Percentiles rank a stretch among this genome's conserved stretches.
phyloP scores from a whole-genome alignment of 2,113 vertebrate species.

The Pseudopipra pipra region DNA sequence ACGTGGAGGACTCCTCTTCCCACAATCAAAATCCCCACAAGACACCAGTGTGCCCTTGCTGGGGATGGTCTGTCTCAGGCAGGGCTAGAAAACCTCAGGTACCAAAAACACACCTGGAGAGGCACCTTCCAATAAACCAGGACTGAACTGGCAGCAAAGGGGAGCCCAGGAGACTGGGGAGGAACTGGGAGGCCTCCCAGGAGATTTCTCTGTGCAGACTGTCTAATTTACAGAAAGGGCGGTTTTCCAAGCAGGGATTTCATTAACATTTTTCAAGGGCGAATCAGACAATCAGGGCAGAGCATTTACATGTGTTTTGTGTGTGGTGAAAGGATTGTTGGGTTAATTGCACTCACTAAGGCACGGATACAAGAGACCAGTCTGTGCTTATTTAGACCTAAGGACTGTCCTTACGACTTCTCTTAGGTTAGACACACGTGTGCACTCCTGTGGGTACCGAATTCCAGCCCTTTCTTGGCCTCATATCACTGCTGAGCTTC shows the following conservation, averaged over 20 bases:
- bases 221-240: background rate
- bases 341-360: background rate
- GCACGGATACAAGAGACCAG: background rate
- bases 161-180: background rate
- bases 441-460: background rate
- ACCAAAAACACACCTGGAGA: background rate
- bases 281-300: background rate
- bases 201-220: background rate
- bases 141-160: background rate
- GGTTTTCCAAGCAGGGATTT: background rate
- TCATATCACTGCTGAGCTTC: background rate
- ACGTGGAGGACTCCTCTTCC: background rate
- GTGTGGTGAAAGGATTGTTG: background rate
- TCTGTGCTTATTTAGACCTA: background rate
- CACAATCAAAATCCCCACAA: background rate
- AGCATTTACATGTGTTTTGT: background rate
- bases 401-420: background rate
- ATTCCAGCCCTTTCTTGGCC: background rate
- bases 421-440: background rate
- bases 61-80: background rate
- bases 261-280: constrained; percentile 21
- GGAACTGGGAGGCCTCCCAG: background rate
- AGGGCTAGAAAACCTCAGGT: background rate
- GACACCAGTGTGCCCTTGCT: background rate
- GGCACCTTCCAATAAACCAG: background rate